A percentile compares a stretch with the other conserved stretches of the same genome.
Conservation (phyloP, 2,113 vertebrate genomes). For the Polyodon spathula region DNA sequence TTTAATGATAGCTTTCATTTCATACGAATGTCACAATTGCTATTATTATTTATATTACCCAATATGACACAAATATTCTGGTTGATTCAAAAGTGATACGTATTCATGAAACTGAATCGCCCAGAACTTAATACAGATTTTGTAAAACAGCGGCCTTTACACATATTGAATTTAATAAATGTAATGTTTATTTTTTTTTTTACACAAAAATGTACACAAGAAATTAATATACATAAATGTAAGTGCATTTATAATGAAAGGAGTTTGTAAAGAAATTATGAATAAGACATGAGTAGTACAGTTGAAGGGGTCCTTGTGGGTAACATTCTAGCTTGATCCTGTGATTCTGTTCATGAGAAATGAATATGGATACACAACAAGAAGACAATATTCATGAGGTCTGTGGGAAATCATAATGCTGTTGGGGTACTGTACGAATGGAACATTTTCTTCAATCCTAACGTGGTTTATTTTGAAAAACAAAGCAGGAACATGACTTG, state of each 20-base stretch:
- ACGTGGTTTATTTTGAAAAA: background rate
- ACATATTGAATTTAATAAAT: background rate
- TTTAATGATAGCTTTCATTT: no score
- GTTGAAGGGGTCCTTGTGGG: background rate
- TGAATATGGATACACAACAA: background rate
- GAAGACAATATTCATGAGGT: no score
- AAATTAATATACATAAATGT: slow-evolving; percentile 1
- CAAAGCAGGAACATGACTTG: background rate
- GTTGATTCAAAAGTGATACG: no score
- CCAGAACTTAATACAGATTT: no score
- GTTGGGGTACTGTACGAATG: background rate
- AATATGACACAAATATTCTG: no score
- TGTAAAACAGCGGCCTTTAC: no score
- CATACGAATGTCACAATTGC: no score
- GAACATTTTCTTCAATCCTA: background rate
- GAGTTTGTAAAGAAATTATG: background rate
- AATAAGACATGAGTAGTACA: background rate
- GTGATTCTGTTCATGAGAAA: background rate
- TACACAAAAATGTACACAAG: slow-evolving; percentile 4
- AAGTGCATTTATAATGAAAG: slow-evolving; percentile 3
- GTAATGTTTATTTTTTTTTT: slow-evolving; percentile 1
- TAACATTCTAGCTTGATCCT: background rate
- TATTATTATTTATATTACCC: no score
- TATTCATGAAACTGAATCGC: no score
- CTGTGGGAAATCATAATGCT: background rate